A percentile compares a stretch with the other conserved stretches of the same genome.
Conservation (phyloP, 2,113 vertebrate genomes). For the Gobius niger region DNA sequence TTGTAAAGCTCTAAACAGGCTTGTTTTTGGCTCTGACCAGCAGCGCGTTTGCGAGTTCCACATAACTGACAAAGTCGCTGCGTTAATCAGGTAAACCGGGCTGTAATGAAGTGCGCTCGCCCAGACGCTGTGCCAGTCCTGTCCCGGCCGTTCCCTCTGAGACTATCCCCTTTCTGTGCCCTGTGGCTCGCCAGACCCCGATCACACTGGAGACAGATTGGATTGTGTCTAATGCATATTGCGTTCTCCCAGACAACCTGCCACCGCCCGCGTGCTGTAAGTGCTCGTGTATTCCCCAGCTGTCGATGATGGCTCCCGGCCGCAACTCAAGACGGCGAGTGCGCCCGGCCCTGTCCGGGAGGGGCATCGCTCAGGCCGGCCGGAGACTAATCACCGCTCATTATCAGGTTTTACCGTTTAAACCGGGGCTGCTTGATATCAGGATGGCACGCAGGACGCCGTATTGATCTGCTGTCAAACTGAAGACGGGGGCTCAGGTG, state of each 20-base stretch:
- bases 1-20: too few species aligned
- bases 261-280: slow-evolving; percentile 69
- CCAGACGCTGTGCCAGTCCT: slow-evolving; percentile 56
- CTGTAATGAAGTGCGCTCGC: slow-evolving; percentile 70
- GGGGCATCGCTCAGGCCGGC: slow-evolving; percentile 19
- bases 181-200: slow-evolving; percentile 5
- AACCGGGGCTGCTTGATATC: not conserved
- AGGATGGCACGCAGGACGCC: not conserved
- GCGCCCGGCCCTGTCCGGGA: slow-evolving; percentile 39
- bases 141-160: slow-evolving; percentile 57
- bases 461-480: not conserved
- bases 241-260: slow-evolving; percentile 68
- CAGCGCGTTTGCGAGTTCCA: slow-evolving; percentile 34
- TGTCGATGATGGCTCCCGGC: slow-evolving; percentile 47
- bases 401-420: slow-evolving; percentile 4
- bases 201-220: slow-evolving; percentile 66
- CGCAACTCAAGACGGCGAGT: slow-evolving; percentile 44
- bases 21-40: slow-evolving; percentile 20
- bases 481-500: not conserved
- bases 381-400: slow-evolving; percentile 2
- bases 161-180: slow-evolving; percentile 61
- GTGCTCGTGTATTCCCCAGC: slow-evolving; percentile 59
- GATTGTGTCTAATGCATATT: slow-evolving; percentile 73
- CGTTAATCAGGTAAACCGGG: slow-evolving; percentile 73
- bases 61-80: slow-evolving; percentile 62